phyloP scores from a whole-genome alignment of 2,113 vertebrate genomes.

The Ivindomyrus marchei region DNA sequence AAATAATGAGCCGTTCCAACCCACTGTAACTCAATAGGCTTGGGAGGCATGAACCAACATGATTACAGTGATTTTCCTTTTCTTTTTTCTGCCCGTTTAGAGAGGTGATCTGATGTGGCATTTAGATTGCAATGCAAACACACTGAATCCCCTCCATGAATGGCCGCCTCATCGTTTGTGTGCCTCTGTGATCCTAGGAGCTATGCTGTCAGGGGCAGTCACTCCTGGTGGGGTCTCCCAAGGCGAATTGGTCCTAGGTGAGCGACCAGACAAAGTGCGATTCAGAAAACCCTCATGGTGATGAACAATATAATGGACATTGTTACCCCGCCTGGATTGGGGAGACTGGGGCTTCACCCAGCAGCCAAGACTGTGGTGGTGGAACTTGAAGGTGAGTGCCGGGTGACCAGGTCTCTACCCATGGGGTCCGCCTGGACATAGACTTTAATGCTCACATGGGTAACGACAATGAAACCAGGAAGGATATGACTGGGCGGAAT shows the following conservation, averaged over 20 bases:
- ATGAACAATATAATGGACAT: neutral
- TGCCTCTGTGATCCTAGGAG: too few relatives aligned
- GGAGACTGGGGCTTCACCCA: too few relatives aligned
- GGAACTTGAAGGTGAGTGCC: neutral
- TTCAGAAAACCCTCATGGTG: neutral
- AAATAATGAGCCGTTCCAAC: slow-evolving; percentile 16
- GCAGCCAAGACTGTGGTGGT: too few relatives aligned
- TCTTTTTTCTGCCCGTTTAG: neutral
- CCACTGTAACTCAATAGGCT: neutral
- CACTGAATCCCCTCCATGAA: neutral
- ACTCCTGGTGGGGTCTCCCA: neutral
- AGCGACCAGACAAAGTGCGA: neutral
- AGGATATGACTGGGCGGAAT: neutral
- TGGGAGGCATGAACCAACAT: neutral
- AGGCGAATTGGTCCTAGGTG: neutral
- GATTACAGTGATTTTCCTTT: slow-evolving; percentile 5
- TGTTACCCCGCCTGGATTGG: neutral
- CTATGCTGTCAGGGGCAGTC: too few relatives aligned
- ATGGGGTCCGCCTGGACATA: neutral
- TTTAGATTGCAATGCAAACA: neutral
- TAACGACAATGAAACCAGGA: neutral
- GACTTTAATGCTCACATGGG: neutral
- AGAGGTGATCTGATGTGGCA: neutral
- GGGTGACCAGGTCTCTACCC: too few relatives aligned
- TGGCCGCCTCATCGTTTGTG: neutral